Evolutionary conservation across 2,888 invertebrate genomes (phyloP).

Genomic region (Luperina nickerlii): DNA sequence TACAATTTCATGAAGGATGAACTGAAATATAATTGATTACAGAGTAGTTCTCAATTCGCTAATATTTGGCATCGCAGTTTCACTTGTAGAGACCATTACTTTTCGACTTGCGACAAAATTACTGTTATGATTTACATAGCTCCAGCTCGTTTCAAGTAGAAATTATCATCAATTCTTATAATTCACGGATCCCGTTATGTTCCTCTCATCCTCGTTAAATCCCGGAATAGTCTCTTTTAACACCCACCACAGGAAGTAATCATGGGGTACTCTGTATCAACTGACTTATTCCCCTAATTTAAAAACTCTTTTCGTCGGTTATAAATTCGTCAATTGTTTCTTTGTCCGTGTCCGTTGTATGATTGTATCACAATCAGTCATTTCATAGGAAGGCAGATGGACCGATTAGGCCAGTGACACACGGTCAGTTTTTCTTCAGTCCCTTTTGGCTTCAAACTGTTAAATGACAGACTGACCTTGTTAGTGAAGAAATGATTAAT

Average conservation of each 20-base stretch:
- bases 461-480: background rate
- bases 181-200: constrained; percentile 25
- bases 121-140: background rate
- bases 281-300: constrained; percentile 35
- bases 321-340: constrained; percentile 59
- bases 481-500: background rate
- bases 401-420: background rate
- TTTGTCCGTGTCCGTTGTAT: constrained; percentile 17
- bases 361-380: constrained; percentile 45
- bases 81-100: background rate
- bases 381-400: background rate
- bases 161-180: constrained; percentile 20
- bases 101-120: too few species aligned
- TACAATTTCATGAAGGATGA: too few species aligned
- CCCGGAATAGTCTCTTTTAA: constrained; percentile 29
- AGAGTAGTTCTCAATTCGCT: too few species aligned
- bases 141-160: background rate
- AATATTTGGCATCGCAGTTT: too few species aligned
- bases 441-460: background rate
- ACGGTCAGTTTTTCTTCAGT: background rate
- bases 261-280: constrained; percentile 24
- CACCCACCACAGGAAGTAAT: constrained; percentile 35
- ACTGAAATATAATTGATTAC: too few species aligned
- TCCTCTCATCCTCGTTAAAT: constrained; percentile 42
- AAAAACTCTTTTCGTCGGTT: constrained; percentile 33